Conservation (phyloP, 2,888 invertebrate species). For the Oxyteleia sp. region DNA sequence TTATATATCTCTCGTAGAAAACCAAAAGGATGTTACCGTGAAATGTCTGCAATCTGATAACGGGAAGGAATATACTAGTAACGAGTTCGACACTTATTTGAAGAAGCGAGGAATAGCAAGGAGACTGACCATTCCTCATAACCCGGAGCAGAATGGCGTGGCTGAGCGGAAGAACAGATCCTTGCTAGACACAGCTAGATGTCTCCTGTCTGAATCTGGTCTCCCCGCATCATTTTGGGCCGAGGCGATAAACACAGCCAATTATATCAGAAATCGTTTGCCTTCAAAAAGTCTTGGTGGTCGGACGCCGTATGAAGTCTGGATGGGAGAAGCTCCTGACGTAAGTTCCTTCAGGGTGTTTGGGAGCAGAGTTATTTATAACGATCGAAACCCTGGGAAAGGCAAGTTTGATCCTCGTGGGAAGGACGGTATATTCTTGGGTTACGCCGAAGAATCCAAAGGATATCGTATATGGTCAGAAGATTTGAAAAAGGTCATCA, state of each 20-base stretch:
- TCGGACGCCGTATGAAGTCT: no score
- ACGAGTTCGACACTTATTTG: no score
- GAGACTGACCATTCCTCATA: no score
- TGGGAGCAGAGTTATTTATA: slow-evolving; percentile 7
- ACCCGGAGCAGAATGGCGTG: no score
- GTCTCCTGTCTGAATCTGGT: no score
- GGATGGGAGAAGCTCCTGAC: slow-evolving; percentile 13
- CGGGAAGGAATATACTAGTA: no score
- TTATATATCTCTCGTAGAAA: no score
- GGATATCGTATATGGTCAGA: slow-evolving; percentile 62
- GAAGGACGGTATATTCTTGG: slow-evolving; percentile 28
- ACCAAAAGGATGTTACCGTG: no score
- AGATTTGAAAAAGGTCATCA: slow-evolving; percentile 14
- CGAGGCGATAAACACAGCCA: not conserved
- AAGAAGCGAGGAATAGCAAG: no score
- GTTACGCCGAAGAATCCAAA: slow-evolving; percentile 49
- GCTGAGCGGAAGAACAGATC: no score
- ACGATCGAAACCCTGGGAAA: slow-evolving; percentile 16
- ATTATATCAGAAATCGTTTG: slow-evolving; percentile 10
- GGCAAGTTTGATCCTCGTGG: slow-evolving; percentile 33
- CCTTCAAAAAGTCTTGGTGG: slow-evolving; percentile 23
- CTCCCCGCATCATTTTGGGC: slow-evolving; percentile 6
- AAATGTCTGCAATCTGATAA: no score
- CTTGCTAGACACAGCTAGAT: no score
- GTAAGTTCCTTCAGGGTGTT: slow-evolving; percentile 24